Base-by-base conservation (phyloP, 2,113 vertebrate genomes). In the Pachyramphus minor region DNA sequence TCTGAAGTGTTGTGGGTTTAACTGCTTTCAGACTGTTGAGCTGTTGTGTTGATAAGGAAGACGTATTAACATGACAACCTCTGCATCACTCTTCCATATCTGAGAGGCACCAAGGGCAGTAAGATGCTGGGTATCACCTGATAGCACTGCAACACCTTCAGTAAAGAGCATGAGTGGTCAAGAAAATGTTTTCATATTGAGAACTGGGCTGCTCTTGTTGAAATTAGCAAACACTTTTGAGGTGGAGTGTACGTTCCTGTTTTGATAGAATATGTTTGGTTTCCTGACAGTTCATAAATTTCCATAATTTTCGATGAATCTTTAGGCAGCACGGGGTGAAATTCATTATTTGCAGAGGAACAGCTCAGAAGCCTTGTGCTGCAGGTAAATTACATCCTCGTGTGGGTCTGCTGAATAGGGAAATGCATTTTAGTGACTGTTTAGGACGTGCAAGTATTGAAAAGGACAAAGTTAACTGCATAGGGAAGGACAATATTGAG, bases 111-210 rank as follows among this genome's bases (percentile, higher is more conserved):
- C n/a, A 55, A 16, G 33, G 41, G 28, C 21, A 28, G 35, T n/a
- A 18, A 22, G 39, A 35, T 24, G 33, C 37, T 41, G 50, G 25
- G 25, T 52, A 71, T 56, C 3, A 39, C 67, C 31, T 83, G 9
- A 4, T 62, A 18, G 45, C 45, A 5, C 41, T 16, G 44, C 52
- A 66, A 22, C 9, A 3, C n/a, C 52, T 58, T 3, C 0, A 2
- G n/a, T 67, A 35, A 66, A 83, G 37, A 42, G 58, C 28, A 63
- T 45, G 45, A 44, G 35, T 66, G 30, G 14, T 62, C 22, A 41
- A 64, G 13, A 58, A 85, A 44, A 35, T 55, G 20, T n/a, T 83
- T 91, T 78, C 41, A 16, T 75, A 4, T 22, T 28, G 53, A 77
- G 27, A 91, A 41, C 11, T n/a, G 67, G 20, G 14, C 23, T n/a